Percentiles rank a stretch among this genome's conserved stretches.
These are phyloP conservation scores for Meda fulgida DNA, from an alignment of 2,797 vertebrate species.

Conservation along the genomic window DNA sequence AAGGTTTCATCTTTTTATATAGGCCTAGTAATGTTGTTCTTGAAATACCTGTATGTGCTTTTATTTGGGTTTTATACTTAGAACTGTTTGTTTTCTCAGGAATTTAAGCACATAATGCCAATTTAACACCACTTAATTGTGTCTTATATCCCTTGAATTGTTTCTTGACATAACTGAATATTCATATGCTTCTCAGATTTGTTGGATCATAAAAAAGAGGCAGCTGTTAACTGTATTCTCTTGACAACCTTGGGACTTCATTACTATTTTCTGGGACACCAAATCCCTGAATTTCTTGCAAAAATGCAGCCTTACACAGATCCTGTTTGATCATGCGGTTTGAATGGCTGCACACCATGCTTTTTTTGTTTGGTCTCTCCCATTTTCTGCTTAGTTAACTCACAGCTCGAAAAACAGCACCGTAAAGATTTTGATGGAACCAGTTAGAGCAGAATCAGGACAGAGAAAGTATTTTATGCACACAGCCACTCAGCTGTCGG, in stretches of 20 bases:
- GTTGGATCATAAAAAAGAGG: conserved; percentile 34
- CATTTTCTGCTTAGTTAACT: conserved; percentile 50
- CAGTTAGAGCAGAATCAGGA: conserved; percentile 41
- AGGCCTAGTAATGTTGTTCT: neutral
- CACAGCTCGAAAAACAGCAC: conserved; percentile 19
- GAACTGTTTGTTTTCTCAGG: neutral
- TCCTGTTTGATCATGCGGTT: conserved; percentile 23
- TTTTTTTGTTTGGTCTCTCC: conserved; percentile 47
- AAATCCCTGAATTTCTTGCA: conserved; percentile 22
- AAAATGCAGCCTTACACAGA: conserved; percentile 18
- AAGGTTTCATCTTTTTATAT: neutral
- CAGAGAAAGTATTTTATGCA: conserved; percentile 9
- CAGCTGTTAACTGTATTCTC: conserved; percentile 39
- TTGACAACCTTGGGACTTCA: conserved; percentile 31
- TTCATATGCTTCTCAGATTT: conserved; percentile 33
- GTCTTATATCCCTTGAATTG: neutral
- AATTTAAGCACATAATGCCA: conserved; percentile 18
- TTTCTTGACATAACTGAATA: conserved; percentile 17
- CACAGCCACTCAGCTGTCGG: conserved; percentile 20
- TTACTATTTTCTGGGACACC: conserved; percentile 48
- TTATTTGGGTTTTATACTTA: neutral
- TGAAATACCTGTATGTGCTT: neutral
- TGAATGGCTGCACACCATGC: conserved; percentile 30
- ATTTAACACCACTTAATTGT: conserved; percentile 27
- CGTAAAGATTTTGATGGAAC: conserved; percentile 46